A percentile compares a stretch with the other conserved stretches of the same genome.
phyloP scores from a whole-genome alignment of 2,797 vertebrate species.

The Sphenopsis melanotis region DNA sequence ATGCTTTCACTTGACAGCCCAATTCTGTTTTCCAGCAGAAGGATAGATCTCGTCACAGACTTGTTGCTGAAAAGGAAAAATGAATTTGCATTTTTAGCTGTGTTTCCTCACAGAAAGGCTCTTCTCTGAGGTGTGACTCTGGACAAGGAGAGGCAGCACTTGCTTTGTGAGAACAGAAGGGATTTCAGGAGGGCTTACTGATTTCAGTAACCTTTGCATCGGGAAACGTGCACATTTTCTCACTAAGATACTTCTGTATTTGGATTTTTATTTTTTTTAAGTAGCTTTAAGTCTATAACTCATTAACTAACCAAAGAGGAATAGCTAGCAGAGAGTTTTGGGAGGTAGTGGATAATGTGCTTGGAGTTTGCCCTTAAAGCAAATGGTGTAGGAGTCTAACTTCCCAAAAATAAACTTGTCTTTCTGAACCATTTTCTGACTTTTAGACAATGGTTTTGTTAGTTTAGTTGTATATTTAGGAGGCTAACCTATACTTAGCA shows the following conservation, averaged over 20 bases:
- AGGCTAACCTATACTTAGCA: background rate
- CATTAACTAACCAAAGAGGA: constrained; percentile 33
- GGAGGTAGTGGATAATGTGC: background rate
- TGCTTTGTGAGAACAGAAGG: background rate
- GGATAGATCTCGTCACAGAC: background rate
- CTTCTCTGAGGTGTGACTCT: background rate
- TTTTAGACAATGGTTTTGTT: background rate
- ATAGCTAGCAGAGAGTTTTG: background rate
- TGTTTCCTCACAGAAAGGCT: background rate
- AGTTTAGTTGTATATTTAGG: background rate
- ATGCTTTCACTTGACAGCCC: background rate
- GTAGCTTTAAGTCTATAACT: background rate
- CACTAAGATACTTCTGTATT: background rate
- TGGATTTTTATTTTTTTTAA: background rate
- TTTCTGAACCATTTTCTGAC: background rate
- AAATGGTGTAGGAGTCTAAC: background rate
- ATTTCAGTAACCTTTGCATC: background rate
- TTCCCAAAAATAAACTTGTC: background rate
- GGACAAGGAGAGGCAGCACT: accelerated
- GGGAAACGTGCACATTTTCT: background rate
- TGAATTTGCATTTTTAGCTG: background rate
- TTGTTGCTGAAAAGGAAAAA: background rate
- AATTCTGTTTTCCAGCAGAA: background rate
- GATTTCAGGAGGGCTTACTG: background rate
- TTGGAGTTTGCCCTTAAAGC: background rate